Evolutionary conservation across 1,140 invertebrate species (phyloP).

Genomic region (Heterodera carotae): DNA sequence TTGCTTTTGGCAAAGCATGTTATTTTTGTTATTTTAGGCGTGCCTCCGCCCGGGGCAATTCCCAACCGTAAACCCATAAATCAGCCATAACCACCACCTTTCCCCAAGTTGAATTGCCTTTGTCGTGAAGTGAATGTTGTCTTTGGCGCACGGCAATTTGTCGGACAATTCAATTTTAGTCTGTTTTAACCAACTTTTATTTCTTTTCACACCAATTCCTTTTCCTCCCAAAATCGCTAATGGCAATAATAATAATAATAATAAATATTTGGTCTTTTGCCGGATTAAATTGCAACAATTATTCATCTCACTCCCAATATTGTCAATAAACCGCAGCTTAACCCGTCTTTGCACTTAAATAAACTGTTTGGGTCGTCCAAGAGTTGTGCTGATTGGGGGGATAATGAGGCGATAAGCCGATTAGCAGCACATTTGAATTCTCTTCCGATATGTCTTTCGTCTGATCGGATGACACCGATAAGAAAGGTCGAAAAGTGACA

Average conservation of each 20-base stretch:
- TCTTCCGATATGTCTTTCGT: neutral
- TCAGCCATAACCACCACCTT: neutral
- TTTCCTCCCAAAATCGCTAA: too few species aligned
- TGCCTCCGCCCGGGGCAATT: neutral
- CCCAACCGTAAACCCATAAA: neutral
- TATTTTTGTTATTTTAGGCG: neutral
- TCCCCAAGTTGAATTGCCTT: neutral
- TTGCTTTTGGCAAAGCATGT: neutral
- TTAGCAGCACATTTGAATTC: neutral
- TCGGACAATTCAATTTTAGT: neutral
- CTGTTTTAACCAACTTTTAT: neutral
- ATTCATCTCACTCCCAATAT: neutral
- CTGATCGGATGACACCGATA: neutral
- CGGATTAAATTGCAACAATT: neutral
- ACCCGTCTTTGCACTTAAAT: neutral
- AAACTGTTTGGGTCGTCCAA: neutral
- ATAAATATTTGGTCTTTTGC: neutral
- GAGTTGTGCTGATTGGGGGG: neutral
- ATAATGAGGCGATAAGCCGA: neutral
- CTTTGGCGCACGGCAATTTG: neutral
- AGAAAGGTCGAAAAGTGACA: neutral
- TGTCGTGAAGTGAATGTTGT: neutral
- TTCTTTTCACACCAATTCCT: neutral
- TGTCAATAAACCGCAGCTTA: neutral
- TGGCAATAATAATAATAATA: too few species aligned